Conservation (phyloP, 2,888 invertebrate genomes). For the Patella ulyssiponensis region DNA sequence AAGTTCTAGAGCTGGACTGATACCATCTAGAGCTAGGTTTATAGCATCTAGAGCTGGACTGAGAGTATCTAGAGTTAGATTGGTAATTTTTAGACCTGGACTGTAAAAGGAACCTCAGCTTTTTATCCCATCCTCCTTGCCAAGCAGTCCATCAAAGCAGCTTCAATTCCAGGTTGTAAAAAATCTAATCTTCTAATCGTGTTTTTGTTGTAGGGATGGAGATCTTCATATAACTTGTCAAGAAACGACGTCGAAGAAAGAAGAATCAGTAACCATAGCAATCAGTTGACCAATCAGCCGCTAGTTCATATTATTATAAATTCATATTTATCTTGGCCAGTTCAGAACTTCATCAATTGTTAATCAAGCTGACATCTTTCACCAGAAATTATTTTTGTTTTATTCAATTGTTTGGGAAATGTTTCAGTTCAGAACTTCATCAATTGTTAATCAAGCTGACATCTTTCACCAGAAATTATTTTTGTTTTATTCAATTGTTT, state of each 20-base stretch:
- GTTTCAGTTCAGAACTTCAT: background rate
- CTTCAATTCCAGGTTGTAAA: background rate
- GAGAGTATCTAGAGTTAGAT: too few species aligned
- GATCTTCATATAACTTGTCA: conserved; percentile 57
- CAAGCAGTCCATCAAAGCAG: background rate
- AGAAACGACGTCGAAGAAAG: conserved; percentile 50
- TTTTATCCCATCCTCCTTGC: conserved; percentile 10
- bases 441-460: background rate
- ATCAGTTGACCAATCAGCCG: conserved; percentile 35
- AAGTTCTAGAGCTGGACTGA: too few species aligned
- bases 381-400: too few species aligned
- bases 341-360: background rate
- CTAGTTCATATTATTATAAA: background rate
- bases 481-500: too few species aligned
- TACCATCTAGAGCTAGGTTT: too few species aligned
- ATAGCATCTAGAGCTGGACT: too few species aligned
- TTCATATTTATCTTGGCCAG: too few species aligned
- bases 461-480: background rate
- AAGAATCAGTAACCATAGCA: conserved; percentile 52
- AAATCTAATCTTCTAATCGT: background rate
- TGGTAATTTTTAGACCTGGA: too few species aligned
- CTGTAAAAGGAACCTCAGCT: too few species aligned
- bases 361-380: background rate
- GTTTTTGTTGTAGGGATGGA: conserved; percentile 48
- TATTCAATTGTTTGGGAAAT: too few species aligned